These are phyloP conservation scores for Halisarca cf. caerulea DNA, from an alignment of 37 sponge, comb jelly and placozoan genomes.

Conservation along the genomic window DNA sequence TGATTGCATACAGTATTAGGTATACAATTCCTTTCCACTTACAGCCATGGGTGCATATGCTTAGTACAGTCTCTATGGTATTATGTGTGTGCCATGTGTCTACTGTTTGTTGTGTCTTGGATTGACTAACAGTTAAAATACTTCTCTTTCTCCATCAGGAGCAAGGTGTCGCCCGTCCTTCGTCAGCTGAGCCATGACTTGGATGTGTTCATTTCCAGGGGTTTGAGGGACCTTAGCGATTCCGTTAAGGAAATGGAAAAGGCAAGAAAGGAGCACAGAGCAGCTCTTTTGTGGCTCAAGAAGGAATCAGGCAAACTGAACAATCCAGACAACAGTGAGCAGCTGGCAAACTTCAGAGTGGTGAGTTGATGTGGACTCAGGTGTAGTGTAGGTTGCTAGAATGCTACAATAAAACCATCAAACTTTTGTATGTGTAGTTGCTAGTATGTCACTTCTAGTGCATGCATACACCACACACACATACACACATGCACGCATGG, in stretches of 20 bases:
- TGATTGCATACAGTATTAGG: too few species aligned
- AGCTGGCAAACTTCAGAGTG: slow-evolving; percentile 77
- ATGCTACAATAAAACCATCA: too few species aligned
- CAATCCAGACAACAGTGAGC: slow-evolving; percentile 76
- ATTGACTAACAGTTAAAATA: background rate
- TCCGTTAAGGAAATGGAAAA: slow-evolving; percentile 76
- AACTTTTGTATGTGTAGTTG: background rate
- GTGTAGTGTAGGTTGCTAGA: too few species aligned
- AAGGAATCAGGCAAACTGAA: slow-evolving; percentile 78
- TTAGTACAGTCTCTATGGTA: too few species aligned
- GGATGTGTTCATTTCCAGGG: slow-evolving; percentile 39
- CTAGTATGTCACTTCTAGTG: background rate
- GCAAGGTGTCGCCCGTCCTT: slow-evolving; percentile 24
- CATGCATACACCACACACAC: too few species aligned
- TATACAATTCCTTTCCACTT: too few species aligned
- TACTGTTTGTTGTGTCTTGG: background rate
- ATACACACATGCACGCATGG: background rate
- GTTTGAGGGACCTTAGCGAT: slow-evolving; percentile 51
- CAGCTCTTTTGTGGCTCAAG: slow-evolving; percentile 91
- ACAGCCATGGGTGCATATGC: too few species aligned
- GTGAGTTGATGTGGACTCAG: slow-evolving; percentile 37
- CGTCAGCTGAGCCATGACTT: slow-evolving; percentile 54
- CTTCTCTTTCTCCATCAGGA: slow-evolving; percentile 19
- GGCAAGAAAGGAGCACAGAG: slow-evolving; percentile 77
- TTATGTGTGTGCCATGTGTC: background rate